These are phyloP conservation scores for Phrynocephalus vlangalii DNA, from an alignment of 2,797 vertebrate genomes.

Conservation along the genomic window DNA sequence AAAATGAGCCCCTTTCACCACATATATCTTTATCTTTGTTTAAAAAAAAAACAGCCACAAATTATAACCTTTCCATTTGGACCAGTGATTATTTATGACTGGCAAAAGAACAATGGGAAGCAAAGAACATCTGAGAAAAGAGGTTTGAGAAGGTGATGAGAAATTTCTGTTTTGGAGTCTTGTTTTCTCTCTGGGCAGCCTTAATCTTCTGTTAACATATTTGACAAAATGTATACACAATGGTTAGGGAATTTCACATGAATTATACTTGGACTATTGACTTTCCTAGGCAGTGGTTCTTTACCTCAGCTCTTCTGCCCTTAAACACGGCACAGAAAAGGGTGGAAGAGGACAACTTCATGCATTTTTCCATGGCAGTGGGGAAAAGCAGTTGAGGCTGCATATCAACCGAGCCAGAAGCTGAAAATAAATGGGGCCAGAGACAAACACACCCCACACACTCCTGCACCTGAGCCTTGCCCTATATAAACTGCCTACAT, in stretches of 20 bases:
- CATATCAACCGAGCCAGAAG: neutral
- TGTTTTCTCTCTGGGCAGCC: conserved; percentile 19
- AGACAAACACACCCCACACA: neutral
- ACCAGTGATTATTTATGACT: conserved; percentile 63
- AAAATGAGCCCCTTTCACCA: conserved; percentile 69
- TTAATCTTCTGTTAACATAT: conserved; percentile 32
- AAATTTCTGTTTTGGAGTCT: conserved; percentile 14
- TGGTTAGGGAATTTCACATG: conserved; percentile 46
- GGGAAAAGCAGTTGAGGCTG: neutral
- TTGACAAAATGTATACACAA: neutral
- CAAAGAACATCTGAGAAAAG: conserved; percentile 69
- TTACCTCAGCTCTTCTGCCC: neutral
- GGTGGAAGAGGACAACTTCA: neutral
- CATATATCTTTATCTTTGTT: conserved; percentile 75
- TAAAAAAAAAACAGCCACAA: conserved; percentile 72
- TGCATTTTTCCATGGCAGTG: neutral
- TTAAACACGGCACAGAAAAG: neutral
- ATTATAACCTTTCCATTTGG: conserved; percentile 73
- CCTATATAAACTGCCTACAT: neutral
- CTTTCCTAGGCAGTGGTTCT: conserved; percentile 16
- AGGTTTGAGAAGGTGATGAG: conserved; percentile 49
- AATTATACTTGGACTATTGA: conserved; percentile 15
- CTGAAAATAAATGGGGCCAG: neutral
- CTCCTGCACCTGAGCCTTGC: neutral
- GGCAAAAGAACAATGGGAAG: conserved; percentile 57